Evolutionary conservation across 2,113 vertebrate species (phyloP).

Genomic region (Rissa tridactyla): DNA sequence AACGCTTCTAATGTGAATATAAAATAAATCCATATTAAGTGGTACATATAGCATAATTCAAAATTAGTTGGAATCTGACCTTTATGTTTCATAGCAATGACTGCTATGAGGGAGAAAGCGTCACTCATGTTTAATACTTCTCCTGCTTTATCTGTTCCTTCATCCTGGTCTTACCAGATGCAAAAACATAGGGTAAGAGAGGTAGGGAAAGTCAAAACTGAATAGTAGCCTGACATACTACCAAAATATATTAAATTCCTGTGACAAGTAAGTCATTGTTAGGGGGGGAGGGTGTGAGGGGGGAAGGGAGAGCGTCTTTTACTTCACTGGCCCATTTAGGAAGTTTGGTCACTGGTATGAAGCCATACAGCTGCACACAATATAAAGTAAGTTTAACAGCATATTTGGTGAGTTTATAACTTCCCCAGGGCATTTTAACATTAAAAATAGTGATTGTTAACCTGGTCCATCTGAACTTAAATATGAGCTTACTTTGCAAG

Average conservation of each 20-base stretch:
- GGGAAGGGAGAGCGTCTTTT: conserved; percentile 57
- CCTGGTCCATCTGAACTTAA: conserved; percentile 78
- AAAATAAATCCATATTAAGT: background rate
- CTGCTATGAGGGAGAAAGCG: background rate
- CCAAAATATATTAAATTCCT: conserved; percentile 68
- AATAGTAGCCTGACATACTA: conserved; percentile 55
- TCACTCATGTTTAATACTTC: background rate
- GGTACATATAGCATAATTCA: background rate
- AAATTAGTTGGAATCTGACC: background rate
- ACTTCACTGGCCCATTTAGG: conserved; percentile 68
- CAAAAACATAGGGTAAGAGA: background rate
- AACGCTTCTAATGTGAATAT: background rate
- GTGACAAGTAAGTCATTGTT: conserved; percentile 78
- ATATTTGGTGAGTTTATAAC: conserved; percentile 82
- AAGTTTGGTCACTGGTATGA: conserved; percentile 77
- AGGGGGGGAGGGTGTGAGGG: conserved; percentile 34
- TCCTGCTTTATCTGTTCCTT: background rate
- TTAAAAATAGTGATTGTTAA: conserved; percentile 84
- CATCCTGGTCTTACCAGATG: background rate
- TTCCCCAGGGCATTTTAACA: conserved; percentile 82
- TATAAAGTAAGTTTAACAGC: conserved; percentile 81
- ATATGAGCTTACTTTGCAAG: conserved; percentile 78
- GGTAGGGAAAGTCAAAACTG: conserved; percentile 52
- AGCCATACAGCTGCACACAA: conserved; percentile 83
- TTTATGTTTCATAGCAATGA: background rate